These are phyloP conservation scores for Stegastes partitus DNA, from an alignment of 2,113 vertebrate genomes.

Conservation along the genomic window DNA sequence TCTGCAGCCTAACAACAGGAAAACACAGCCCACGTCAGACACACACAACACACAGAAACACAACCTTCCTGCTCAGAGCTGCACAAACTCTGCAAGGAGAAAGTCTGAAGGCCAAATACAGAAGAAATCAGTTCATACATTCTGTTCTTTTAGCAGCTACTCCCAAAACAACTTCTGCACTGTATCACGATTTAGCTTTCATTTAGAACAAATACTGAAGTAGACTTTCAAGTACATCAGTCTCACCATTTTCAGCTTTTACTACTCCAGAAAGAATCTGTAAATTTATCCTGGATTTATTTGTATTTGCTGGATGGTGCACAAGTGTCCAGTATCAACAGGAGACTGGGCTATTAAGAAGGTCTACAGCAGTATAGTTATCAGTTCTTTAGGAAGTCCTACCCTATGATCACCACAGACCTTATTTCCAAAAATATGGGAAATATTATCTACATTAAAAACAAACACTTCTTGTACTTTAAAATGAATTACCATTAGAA, in stretches of 20 bases:
- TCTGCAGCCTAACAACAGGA: slow-evolving; percentile 58
- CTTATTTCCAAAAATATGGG: not conserved
- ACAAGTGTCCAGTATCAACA: slow-evolving; percentile 13
- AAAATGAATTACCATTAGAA: too few relatives aligned
- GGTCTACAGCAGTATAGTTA: not conserved
- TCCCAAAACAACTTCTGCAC: slow-evolving; percentile 31
- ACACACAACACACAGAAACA: slow-evolving; percentile 40
- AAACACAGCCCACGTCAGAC: slow-evolving; percentile 50
- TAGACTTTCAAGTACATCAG: not conserved
- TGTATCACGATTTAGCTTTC: slow-evolving; percentile 9
- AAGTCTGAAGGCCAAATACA: slow-evolving; percentile 48
- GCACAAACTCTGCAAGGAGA: slow-evolving; percentile 33
- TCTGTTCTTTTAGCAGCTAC: slow-evolving; percentile 43
- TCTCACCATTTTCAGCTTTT: slow-evolving; percentile 4
- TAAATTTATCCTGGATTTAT: slow-evolving; percentile 14
- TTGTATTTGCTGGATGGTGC: not conserved
- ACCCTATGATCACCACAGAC: slow-evolving; percentile 2
- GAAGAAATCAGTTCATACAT: slow-evolving; percentile 33
- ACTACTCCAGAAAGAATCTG: slow-evolving; percentile 8
- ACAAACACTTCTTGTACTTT: too few relatives aligned
- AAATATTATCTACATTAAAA: too few relatives aligned
- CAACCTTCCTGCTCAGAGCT: slow-evolving; percentile 42
- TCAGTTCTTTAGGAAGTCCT: slow-evolving; percentile 19
- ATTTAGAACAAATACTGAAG: slow-evolving; percentile 1
- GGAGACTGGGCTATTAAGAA: slow-evolving; percentile 1